Evolutionary conservation across 2,888 invertebrate species (phyloP).

Genomic region (Synanthedon vespiformis): DNA sequence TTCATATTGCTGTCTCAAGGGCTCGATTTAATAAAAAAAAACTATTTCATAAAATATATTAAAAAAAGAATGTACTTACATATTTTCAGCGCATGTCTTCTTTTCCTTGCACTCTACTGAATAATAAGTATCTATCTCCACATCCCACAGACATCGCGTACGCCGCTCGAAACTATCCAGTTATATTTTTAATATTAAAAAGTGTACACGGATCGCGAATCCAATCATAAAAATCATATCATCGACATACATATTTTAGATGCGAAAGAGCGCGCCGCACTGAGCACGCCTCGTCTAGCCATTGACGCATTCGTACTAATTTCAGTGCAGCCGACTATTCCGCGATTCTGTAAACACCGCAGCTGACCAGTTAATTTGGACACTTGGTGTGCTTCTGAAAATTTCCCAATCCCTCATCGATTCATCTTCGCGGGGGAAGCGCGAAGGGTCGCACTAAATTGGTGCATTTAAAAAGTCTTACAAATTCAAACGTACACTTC

Average conservation of each 20-base stretch:
- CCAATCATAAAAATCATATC: slow-evolving; percentile 57
- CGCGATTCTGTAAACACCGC: slow-evolving; percentile 66
- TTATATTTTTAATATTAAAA: slow-evolving; percentile 59
- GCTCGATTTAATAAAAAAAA: too few species aligned
- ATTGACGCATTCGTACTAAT: slow-evolving; percentile 70
- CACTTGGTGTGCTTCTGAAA: slow-evolving; percentile 19
- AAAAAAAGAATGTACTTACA: neutral
- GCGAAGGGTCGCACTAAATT: slow-evolving; percentile 26
- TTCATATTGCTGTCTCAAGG: too few species aligned
- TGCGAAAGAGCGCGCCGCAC: slow-evolving; percentile 42
- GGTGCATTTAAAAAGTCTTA: slow-evolving; percentile 23
- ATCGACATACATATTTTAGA: slow-evolving; percentile 33
- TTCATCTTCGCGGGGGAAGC: slow-evolving; percentile 20
- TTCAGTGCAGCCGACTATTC: slow-evolving; percentile 66
- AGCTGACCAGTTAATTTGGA: slow-evolving; percentile 36
- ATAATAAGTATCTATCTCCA: too few species aligned
- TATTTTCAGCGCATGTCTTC: neutral
- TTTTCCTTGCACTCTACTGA: slow-evolving; percentile 5
- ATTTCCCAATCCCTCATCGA: slow-evolving; percentile 18
- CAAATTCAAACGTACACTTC: slow-evolving; percentile 17
- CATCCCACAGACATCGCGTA: slow-evolving; percentile 39
- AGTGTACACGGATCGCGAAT: slow-evolving; percentile 34
- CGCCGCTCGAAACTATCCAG: slow-evolving; percentile 30
- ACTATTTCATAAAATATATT: too few species aligned
- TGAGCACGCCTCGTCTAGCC: slow-evolving; percentile 43